Percentiles rank a stretch among this genome's conserved stretches.
Evolutionary conservation across 2,797 vertebrate genomes (phyloP).

Genomic region (Gadopsis bispinosus): DNA sequence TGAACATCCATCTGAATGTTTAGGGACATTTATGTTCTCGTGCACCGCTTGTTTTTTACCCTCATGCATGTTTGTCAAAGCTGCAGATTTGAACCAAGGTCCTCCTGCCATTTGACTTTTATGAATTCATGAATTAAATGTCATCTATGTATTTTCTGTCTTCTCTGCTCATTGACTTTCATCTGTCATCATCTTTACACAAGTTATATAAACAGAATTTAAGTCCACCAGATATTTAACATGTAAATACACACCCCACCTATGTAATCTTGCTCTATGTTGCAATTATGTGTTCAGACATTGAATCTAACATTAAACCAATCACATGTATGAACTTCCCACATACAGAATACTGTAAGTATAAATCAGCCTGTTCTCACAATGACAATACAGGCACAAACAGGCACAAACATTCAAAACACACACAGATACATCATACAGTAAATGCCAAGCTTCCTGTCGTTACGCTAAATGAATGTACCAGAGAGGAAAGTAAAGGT

Average conservation of each 20-base stretch:
- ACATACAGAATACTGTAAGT: slow-evolving; percentile 16
- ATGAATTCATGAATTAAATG: slow-evolving; percentile 3
- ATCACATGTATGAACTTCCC: slow-evolving; percentile 43
- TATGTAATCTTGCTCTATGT: slow-evolving; percentile 32
- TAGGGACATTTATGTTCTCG: neutral
- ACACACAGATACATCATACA: slow-evolving; percentile 13
- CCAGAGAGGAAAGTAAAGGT: slow-evolving; percentile 61
- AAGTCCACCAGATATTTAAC: slow-evolving; percentile 18
- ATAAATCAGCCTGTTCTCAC: slow-evolving; percentile 36
- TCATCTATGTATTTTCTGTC: neutral
- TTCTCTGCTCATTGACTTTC: neutral
- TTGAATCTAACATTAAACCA: slow-evolving; percentile 51
- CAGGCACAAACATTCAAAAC: slow-evolving; percentile 20
- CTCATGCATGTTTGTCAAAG: neutral
- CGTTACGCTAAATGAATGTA: slow-evolving; percentile 58
- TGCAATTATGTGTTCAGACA: slow-evolving; percentile 45
- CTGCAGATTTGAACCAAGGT: slow-evolving; percentile 6
- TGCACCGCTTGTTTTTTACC: neutral
- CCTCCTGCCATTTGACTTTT: neutral
- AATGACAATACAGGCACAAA: slow-evolving; percentile 22
- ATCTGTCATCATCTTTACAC: slow-evolving; percentile 13
- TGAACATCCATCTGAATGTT: slow-evolving; percentile 13
- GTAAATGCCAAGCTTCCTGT: slow-evolving; percentile 46
- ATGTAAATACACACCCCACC: slow-evolving; percentile 21
- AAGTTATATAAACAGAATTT: slow-evolving; percentile 23